Percentiles rank a stretch among this genome's conserved stretches.
phyloP scores from a whole-genome alignment of 2,113 vertebrate genomes.

The Polypterus senegalus region DNA sequence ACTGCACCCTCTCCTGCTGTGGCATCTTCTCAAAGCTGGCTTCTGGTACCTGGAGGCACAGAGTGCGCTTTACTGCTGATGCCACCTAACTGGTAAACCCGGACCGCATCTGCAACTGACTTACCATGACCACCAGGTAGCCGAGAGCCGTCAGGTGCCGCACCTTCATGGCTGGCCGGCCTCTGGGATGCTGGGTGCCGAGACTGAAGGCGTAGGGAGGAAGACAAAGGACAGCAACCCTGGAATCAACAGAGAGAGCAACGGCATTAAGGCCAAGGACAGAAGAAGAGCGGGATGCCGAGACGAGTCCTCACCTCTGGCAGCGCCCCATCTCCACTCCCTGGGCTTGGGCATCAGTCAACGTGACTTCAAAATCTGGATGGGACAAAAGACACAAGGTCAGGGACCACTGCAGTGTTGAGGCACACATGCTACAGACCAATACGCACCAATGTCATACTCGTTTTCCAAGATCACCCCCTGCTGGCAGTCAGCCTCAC shows the following conservation, averaged over 20 bases:
- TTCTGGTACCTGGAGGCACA: slow-evolving; percentile 42
- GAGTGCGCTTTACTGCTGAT: neutral
- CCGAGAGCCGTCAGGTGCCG: slow-evolving; percentile 69
- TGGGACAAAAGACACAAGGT: too few species aligned
- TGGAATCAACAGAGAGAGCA: slow-evolving; percentile 26
- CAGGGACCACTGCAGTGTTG: too few species aligned
- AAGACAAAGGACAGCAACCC: slow-evolving; percentile 63
- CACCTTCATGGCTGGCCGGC: slow-evolving; percentile 56
- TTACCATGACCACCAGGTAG: slow-evolving; percentile 69
- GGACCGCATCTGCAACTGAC: slow-evolving; percentile 14
- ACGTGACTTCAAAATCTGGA: too few species aligned
- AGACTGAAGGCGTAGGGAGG: slow-evolving; percentile 48
- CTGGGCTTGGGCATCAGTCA: too few species aligned
- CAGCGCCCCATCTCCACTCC: too few species aligned
- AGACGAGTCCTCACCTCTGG: too few species aligned
- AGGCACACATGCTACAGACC: too few species aligned
- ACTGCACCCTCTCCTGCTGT: slow-evolving; percentile 29
- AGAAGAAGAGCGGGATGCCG: too few species aligned
- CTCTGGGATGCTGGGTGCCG: slow-evolving; percentile 52
- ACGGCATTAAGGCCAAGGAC: too few species aligned
- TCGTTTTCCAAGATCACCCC: slow-evolving; percentile 46
- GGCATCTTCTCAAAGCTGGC: slow-evolving; percentile 45
- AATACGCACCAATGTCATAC: slow-evolving; percentile 48
- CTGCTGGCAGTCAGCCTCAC: slow-evolving; percentile 35
- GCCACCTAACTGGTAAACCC: neutral